Conservation (phyloP, 2,113 vertebrate species). For the Candoia aspera region DNA sequence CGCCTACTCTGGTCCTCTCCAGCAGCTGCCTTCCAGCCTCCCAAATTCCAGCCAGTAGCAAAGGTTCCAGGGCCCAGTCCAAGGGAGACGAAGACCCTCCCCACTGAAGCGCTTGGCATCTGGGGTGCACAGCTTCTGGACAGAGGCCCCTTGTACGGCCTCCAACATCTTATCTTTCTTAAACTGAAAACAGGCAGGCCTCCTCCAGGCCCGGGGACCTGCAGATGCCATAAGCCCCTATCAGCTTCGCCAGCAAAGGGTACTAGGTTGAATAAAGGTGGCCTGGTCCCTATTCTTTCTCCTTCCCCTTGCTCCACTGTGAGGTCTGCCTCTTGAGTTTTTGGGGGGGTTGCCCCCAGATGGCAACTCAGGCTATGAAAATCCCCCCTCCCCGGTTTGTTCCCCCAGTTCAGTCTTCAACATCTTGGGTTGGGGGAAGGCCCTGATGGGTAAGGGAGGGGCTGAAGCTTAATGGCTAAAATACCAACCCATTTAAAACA, state of each 20-base stretch:
- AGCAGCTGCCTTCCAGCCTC: accelerated
- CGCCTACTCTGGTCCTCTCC: too few species aligned
- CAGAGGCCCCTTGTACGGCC: not conserved
- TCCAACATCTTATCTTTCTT: not conserved
- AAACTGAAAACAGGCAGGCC: not conserved
- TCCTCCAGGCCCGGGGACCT: not conserved
- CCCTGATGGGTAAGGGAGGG: too few species aligned
- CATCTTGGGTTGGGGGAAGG: not conserved
- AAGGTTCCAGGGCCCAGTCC: not conserved
- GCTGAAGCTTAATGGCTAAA: not conserved
- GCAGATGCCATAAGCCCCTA: not conserved
- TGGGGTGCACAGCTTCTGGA: not conserved
- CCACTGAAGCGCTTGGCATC: not conserved
- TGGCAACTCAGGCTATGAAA: not conserved
- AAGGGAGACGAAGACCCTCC: too few species aligned
- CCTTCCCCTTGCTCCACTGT: not conserved
- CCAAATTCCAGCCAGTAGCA: not conserved
- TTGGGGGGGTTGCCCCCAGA: not conserved
- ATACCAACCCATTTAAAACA: not conserved
- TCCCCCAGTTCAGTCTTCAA: too few species aligned
- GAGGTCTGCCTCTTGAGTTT: not conserved
- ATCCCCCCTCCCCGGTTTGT: not conserved
- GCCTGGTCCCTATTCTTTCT: not conserved
- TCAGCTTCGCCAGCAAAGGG: not conserved
- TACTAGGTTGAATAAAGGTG: not conserved